Base-by-base conservation (phyloP, 2,888 invertebrate species). In the Plemyria rubiginata region DNA sequence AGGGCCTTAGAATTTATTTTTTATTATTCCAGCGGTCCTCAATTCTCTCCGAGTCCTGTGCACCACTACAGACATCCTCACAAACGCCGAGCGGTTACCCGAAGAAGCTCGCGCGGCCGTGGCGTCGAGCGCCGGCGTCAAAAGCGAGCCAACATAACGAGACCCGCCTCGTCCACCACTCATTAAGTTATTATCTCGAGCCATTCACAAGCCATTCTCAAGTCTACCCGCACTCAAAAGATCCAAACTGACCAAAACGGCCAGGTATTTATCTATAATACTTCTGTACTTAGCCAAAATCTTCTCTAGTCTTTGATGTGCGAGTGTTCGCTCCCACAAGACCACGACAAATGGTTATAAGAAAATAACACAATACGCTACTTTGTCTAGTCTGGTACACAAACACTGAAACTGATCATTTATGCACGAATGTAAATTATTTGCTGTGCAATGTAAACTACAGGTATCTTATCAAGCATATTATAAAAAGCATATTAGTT, bases 51-150 rank as follows among this genome's bases (percentile, higher is more conserved):
- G 97, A 77, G 96, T 96, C 83, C 94, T 99, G 76, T 97, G 98
- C 86, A 98, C 97, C 75, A 96, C 96, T 68, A 99, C 99, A 52
- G 98, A 98, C 80, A 98, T 99, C 78, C 93, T 99, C 76, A 96
- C 97, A 49, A 96, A 97, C 82, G 99, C 99, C 11, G 96, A 96
- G 81, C 95, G 96, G 61, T 93, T 99, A 77, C 97, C 98, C 9
- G 97, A 98, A 64, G 98, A 99, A 93, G 98, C 98, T 16, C 94
- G 96, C 58, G 95, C 95, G 78, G 97, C 98, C 22, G 96, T 96
- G 68, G 88, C 90, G 43, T 68, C 82, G 65, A 70, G 74, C 74
- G 84, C 89, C 58, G 81, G 74, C 75, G 85, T 92, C 76, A 92
- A 92, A 76, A 70, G 84, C 56, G 92, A 92, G 77, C 92, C 92